Evolutionary conservation across 2,113 vertebrate genomes (phyloP).

Genomic region (Rhinolophus sinicus): DNA sequence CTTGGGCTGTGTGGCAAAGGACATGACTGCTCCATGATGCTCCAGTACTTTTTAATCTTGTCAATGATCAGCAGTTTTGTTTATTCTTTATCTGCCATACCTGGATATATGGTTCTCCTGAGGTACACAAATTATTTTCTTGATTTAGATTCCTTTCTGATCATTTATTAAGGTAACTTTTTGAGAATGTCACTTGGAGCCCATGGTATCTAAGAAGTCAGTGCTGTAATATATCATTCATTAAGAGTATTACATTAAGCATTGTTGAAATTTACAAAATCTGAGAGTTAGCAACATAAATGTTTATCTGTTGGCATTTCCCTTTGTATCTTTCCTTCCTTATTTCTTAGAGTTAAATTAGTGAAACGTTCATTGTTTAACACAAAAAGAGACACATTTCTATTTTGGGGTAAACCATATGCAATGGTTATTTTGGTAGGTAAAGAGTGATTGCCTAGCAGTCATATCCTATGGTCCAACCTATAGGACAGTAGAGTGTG

Average conservation of each 20-base stretch:
- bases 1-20: slow-evolving; percentile 86
- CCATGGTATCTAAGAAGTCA: background rate
- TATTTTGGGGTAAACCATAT: background rate
- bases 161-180: background rate
- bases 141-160: background rate
- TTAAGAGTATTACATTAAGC: background rate
- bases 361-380: background rate
- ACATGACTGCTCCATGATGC: slow-evolving; percentile 82
- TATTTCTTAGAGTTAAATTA: background rate
- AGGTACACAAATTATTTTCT: slow-evolving; percentile 81
- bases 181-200: background rate
- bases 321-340: background rate
- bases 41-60: slow-evolving; percentile 86
- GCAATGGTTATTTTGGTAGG: background rate
- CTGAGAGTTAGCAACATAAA: background rate
- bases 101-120: slow-evolving; percentile 89
- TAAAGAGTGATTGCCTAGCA: background rate
- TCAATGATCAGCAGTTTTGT: slow-evolving; percentile 83
- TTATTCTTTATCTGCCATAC: slow-evolving; percentile 87
- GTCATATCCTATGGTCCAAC: background rate
- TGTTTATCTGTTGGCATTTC: background rate
- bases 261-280: background rate
- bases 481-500: background rate
- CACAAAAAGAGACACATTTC: background rate
- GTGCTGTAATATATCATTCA: background rate